These are phyloP conservation scores for Thera britannica DNA, from an alignment of 2,888 invertebrate species.

Conservation along the genomic window DNA sequence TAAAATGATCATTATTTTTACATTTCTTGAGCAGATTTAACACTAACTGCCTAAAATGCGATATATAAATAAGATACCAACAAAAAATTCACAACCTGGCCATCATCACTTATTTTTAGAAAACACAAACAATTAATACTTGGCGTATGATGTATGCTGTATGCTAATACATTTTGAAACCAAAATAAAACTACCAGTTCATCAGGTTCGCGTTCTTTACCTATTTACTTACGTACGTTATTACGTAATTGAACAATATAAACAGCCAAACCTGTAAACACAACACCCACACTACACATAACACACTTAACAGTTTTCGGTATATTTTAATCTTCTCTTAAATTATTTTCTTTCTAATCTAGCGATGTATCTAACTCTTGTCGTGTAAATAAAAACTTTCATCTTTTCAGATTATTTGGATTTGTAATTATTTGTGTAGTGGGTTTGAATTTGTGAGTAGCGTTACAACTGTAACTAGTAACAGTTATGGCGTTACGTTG, in stretches of 20 bases:
- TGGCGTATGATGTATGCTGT: neutral
- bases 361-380: slow-evolving; percentile 79
- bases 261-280: slow-evolving; percentile 30
- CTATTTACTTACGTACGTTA: slow-evolving; percentile 8
- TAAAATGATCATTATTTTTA: neutral
- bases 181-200: slow-evolving; percentile 26
- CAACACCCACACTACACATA: slow-evolving; percentile 30
- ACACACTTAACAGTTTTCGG: slow-evolving; percentile 60
- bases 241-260: slow-evolving; percentile 19
- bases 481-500: slow-evolving; percentile 63
- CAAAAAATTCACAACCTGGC: neutral
- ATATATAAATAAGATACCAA: neutral
- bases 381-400: slow-evolving; percentile 82
- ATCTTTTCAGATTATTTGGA: slow-evolving; percentile 78
- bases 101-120: slow-evolving; percentile 4
- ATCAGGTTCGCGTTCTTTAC: slow-evolving; percentile 16
- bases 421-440: slow-evolving; percentile 82
- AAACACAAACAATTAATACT: neutral
- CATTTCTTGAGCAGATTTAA: too few relatives aligned
- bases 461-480: slow-evolving; percentile 55
- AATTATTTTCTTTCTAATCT: slow-evolving; percentile 83
- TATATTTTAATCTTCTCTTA: slow-evolving; percentile 79
- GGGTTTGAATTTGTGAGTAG: slow-evolving; percentile 76
- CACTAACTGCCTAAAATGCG: neutral
- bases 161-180: slow-evolving; percentile 20